Conservation (phyloP, 2,113 vertebrate genomes). For the Thamnophis sirtalis region DNA sequence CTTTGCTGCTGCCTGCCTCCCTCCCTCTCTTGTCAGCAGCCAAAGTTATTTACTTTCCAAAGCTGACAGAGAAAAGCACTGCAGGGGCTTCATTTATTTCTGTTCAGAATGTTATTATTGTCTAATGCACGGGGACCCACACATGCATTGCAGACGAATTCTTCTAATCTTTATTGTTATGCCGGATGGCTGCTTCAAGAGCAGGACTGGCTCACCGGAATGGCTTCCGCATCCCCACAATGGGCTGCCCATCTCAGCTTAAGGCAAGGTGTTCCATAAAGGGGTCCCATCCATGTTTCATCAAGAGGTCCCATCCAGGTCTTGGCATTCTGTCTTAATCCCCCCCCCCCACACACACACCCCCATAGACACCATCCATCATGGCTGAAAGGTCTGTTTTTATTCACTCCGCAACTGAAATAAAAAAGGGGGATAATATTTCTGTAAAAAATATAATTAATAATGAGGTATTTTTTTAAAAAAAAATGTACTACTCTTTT, state of each 20-base stretch:
- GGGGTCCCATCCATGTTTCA: background rate
- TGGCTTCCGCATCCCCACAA: background rate
- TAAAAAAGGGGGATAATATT: background rate
- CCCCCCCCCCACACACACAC: no score
- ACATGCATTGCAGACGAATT: conserved; percentile 50
- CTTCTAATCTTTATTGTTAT: conserved; percentile 41
- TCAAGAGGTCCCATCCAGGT: background rate
- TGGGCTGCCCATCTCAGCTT: background rate
- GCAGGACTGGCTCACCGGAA: background rate
- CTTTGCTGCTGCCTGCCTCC: conserved; percentile 56
- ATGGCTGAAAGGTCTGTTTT: background rate
- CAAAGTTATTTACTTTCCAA: conserved; percentile 80
- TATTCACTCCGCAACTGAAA: background rate
- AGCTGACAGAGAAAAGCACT: conserved; percentile 76
- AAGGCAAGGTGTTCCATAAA: background rate
- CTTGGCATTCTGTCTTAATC: no score
- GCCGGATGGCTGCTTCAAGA: conserved; percentile 25
- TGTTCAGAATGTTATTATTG: conserved; percentile 72
- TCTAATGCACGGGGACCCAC: conserved; percentile 65
- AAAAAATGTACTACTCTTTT: background rate
- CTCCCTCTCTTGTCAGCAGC: conserved; percentile 73
- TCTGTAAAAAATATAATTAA: background rate
- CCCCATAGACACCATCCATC: no score
- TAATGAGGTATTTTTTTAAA: background rate
- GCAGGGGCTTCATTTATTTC: conserved; percentile 79